Percentiles rank a stretch among this genome's conserved stretches.
phyloP scores from a whole-genome alignment of 1,140 invertebrate genomes.

The Samia ricini region DNA sequence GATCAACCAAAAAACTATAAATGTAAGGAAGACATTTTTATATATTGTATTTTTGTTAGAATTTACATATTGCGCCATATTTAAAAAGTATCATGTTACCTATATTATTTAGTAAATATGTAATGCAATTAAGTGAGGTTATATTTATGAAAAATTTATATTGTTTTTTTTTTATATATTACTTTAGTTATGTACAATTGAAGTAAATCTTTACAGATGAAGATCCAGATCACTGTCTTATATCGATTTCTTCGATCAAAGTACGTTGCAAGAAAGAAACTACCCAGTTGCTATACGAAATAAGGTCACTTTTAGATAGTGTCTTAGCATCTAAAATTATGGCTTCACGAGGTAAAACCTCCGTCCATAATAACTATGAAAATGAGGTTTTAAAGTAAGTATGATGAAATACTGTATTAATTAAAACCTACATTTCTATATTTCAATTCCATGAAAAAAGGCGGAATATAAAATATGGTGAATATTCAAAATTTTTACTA shows the following conservation, averaged over 20 bases:
- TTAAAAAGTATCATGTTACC: no score
- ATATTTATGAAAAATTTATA: no score
- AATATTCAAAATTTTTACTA: no score
- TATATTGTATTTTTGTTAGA: no score
- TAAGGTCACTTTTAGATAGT: conserved; percentile 49
- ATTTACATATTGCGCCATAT: no score
- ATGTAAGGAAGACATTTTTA: no score
- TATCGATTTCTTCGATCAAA: conserved; percentile 44
- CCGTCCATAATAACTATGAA: conserved; percentile 40
- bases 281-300: conserved; percentile 39
- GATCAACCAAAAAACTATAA: no score
- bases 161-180: no score
- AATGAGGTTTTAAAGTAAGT: conserved; percentile 59
- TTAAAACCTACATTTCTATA: background rate
- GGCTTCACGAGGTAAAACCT: conserved; percentile 18
- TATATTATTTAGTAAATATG: no score
- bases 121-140: no score
- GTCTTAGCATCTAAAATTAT: conserved; percentile 55
- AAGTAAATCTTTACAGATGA: conserved; percentile 18
- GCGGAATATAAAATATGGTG: no score
- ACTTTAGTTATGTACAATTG: background rate
- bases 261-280: conserved; percentile 45
- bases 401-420: background rate
- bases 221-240: conserved; percentile 32
- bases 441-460: no score